A percentile compares a stretch with the other conserved stretches of the same genome.
Evolutionary conservation across 2,797 vertebrate genomes (phyloP).

Genomic region (Platyrinchus mystaceus): DNA sequence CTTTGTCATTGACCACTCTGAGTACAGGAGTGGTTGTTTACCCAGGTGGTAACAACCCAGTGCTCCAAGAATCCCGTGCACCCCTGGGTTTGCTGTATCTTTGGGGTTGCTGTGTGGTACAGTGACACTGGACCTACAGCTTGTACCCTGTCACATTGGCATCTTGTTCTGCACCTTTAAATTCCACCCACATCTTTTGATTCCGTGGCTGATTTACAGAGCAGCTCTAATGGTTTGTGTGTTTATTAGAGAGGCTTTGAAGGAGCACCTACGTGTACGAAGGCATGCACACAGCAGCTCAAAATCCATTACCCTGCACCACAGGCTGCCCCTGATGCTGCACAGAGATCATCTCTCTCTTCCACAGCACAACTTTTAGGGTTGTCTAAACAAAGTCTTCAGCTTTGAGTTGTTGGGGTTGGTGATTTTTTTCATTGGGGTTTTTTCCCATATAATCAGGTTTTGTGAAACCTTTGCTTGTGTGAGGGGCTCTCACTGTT

Average conservation of each 20-base stretch:
- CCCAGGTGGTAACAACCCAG: not conserved
- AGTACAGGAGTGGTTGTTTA: not conserved
- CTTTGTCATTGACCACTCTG: not conserved
- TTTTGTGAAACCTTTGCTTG: not conserved
- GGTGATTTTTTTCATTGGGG: not conserved
- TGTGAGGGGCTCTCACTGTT: not conserved
- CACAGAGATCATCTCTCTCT: not conserved
- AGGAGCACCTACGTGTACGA: not conserved
- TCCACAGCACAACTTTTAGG: not conserved
- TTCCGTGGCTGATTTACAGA: not conserved
- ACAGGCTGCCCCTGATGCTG: not conserved
- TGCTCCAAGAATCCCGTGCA: not conserved
- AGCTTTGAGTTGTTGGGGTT: not conserved
- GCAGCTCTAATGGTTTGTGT: not conserved
- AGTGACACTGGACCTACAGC: not conserved
- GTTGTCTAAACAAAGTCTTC: not conserved
- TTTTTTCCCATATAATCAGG: not conserved
- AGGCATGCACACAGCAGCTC: not conserved
- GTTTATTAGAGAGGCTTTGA: not conserved
- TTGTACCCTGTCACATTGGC: not conserved
- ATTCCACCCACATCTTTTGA: not conserved
- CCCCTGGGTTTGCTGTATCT: not conserved
- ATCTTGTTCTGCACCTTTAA: not conserved
- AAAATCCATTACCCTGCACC: not conserved
- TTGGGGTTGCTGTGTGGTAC: not conserved